Conservation (phyloP, 2,888 invertebrate genomes). For the Andrena bucephala region DNA sequence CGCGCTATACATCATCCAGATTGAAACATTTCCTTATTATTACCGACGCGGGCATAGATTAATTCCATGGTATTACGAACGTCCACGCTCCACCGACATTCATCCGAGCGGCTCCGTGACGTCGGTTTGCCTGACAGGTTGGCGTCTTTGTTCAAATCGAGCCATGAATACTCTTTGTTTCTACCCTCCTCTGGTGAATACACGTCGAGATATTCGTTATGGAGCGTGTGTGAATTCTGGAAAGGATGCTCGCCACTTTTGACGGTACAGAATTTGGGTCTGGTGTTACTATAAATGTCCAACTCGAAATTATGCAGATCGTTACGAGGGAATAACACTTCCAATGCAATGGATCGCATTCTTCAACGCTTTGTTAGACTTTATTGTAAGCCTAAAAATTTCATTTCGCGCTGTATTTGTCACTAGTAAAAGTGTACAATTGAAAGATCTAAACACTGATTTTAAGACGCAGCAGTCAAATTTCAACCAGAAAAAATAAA, state of each 20-base stretch:
- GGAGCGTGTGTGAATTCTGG: not conserved
- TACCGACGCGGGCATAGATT: slow-evolving; percentile 84
- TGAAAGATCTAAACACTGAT: no score
- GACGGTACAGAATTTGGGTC: not conserved
- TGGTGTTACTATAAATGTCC: not conserved
- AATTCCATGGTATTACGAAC: slow-evolving; percentile 82
- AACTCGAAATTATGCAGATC: no score
- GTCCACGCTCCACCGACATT: slow-evolving; percentile 65
- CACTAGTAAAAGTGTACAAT: no score
- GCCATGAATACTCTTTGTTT: slow-evolving; percentile 66
- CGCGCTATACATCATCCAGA: slow-evolving; percentile 82
- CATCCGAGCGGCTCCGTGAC: slow-evolving; percentile 66
- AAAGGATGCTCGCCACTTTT: not conserved
- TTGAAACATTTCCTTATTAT: slow-evolving; percentile 85
- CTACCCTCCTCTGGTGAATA: slow-evolving; percentile 25
- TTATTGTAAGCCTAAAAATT: no score
- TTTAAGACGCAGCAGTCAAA: no score
- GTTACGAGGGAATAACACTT: no score
- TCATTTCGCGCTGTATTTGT: no score
- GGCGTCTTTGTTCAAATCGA: slow-evolving; percentile 76
- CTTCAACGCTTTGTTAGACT: no score
- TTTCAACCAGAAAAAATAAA: no score
- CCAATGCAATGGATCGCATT: no score
- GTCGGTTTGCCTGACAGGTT: slow-evolving; percentile 63
- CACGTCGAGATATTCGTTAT: not conserved